Percentiles rank a stretch among this genome's conserved stretches.
These are phyloP conservation scores for Potorous gilbertii DNA, from an alignment of 2,797 vertebrate species.

Conservation along the genomic window DNA sequence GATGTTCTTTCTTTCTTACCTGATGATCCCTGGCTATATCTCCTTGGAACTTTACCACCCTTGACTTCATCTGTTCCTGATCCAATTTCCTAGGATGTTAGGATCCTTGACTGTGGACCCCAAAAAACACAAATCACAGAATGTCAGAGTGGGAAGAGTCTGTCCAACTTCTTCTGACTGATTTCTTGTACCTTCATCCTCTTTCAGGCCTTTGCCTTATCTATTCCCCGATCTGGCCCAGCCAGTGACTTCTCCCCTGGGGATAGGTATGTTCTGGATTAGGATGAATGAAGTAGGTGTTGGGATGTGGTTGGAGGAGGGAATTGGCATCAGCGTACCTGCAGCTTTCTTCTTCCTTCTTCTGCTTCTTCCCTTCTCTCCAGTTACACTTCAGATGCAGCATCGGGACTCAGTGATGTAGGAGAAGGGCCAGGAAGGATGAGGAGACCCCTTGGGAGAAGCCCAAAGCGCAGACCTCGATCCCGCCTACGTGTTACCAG, in stretches of 20 bases:
- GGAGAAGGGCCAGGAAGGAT: slow-evolving; percentile 86
- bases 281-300: neutral
- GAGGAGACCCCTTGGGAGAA: slow-evolving; percentile 85
- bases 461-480: slow-evolving; percentile 89
- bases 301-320: fast-evolving
- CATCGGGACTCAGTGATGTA: slow-evolving; percentile 91
- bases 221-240: slow-evolving; percentile 80
- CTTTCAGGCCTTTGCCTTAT: slow-evolving; percentile 88
- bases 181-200: slow-evolving; percentile 32
- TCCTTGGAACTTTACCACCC: slow-evolving; percentile 21
- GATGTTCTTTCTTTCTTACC: neutral
- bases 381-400: slow-evolving; percentile 92
- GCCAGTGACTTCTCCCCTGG: slow-evolving; percentile 91
- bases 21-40: neutral
- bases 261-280: slow-evolving; percentile 89
- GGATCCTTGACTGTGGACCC: neutral
- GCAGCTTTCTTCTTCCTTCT: neutral
- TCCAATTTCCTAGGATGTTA: neutral
- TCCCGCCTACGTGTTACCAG: slow-evolving; percentile 93
- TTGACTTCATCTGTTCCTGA: neutral
- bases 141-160: neutral
- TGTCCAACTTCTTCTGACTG: slow-evolving; percentile 18
- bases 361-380: slow-evolving; percentile 10
- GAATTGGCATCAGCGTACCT: fast-evolving
- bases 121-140: neutral